Percentiles rank a stretch among this genome's conserved stretches.
Conservation (phyloP, 2,888 invertebrate genomes). For the Holacanthella duospinosa region DNA sequence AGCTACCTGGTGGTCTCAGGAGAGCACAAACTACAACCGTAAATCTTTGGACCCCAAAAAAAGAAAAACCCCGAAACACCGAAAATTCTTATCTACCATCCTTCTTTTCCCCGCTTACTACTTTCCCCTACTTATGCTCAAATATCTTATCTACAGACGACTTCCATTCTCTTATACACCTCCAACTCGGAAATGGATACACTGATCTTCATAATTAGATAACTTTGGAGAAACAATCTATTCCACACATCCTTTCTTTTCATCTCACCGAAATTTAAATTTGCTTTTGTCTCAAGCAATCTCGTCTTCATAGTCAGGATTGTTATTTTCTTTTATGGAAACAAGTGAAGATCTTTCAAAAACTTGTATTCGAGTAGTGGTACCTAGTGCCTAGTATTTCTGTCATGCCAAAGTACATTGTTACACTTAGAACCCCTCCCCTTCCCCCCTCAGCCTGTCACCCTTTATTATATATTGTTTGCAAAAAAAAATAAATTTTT, state of each 20-base stretch:
- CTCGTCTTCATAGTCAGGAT: too few relatives aligned
- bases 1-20: constrained; percentile 37
- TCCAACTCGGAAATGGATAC: background rate
- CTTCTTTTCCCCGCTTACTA: background rate
- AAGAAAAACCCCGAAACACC: too few relatives aligned
- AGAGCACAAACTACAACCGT: constrained; percentile 35
- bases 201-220: constrained; percentile 21
- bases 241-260: background rate
- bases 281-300: background rate
- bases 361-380: too few relatives aligned
- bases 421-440: too few relatives aligned
- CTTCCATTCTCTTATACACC: constrained; percentile 10
- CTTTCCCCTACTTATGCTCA: too few relatives aligned
- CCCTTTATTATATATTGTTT: background rate
- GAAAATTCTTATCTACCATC: too few relatives aligned
- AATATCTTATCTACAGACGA: constrained; percentile 26
- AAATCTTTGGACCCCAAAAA: constrained; percentile 29
- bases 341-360: too few relatives aligned
- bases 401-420: too few relatives aligned
- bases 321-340: too few relatives aligned
- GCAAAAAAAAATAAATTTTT: too few relatives aligned
- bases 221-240: constrained; percentile 10
- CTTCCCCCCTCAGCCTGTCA: too few relatives aligned
- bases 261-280: background rate
- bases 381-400: too few relatives aligned